These are phyloP conservation scores for Bilobella aurantiaca DNA, from an alignment of 1,140 invertebrate genomes.

Conservation along the genomic window DNA sequence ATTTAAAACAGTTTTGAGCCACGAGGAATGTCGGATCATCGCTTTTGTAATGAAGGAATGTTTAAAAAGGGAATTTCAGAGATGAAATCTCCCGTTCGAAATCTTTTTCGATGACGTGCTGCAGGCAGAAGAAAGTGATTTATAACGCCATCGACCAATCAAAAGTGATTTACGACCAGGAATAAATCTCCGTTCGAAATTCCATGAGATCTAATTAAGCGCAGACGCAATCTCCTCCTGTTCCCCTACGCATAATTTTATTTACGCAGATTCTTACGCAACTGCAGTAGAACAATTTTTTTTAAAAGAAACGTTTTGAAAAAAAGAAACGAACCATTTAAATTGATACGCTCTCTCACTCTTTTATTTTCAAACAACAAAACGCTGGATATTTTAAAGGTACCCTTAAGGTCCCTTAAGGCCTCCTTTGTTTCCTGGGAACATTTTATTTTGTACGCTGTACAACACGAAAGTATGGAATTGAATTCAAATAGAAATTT, in stretches of 20 bases:
- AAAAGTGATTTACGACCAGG: background rate
- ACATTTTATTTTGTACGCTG: background rate
- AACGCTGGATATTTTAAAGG: background rate
- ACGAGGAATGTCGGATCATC: background rate
- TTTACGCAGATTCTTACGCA: background rate
- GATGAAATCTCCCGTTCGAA: background rate
- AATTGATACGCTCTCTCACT: background rate
- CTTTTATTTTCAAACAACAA: background rate
- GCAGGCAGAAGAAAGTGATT: background rate
- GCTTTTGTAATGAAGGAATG: background rate
- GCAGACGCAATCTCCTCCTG: background rate
- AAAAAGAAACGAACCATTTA: background rate
- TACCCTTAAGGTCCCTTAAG: background rate
- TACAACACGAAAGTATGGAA: background rate
- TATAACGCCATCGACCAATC: conserved; percentile 1
- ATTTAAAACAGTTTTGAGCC: background rate
- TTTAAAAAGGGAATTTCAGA: background rate
- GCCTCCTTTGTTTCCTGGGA: background rate
- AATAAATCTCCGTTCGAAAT: background rate
- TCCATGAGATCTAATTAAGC: background rate
- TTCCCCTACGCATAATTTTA: background rate
- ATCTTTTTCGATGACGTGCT: background rate
- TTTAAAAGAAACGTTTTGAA: background rate
- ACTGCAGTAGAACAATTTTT: background rate
- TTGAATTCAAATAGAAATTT: background rate